Percentiles rank a stretch among this genome's conserved stretches.
Conservation (phyloP, 37 sponge, comb jelly and placozoan genomes). For the Halichondria panicea region DNA sequence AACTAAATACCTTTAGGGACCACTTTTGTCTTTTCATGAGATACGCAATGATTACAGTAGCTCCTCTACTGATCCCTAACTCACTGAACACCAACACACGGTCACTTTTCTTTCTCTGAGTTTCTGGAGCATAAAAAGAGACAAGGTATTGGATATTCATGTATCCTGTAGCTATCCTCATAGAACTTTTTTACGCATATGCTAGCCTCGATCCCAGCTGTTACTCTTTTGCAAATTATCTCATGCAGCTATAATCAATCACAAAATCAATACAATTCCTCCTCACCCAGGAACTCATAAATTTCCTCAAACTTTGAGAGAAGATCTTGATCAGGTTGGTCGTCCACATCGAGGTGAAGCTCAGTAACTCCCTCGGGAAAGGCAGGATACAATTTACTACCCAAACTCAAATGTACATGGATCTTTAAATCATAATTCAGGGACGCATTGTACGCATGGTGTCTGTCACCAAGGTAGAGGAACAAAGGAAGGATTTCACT, state of each 20-base stretch:
- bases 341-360: conserved; percentile 52
- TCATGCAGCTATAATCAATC: background rate
- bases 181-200: background rate
- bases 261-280: background rate
- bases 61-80: conserved; percentile 69
- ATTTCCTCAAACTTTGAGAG: conserved; percentile 53
- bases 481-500: conserved; percentile 86
- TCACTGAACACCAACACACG: conserved; percentile 67
- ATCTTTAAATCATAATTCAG: conserved; percentile 83
- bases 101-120: conserved; percentile 52
- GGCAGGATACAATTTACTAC: conserved; percentile 38
- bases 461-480: conserved; percentile 82
- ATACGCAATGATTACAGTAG: conserved; percentile 65
- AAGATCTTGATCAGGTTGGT: conserved; percentile 45
- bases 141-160: background rate
- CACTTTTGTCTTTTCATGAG: conserved; percentile 78
- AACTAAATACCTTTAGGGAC: conserved; percentile 72
- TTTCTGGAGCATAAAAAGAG: conserved; percentile 33
- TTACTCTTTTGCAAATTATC: no score
- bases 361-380: conserved; percentile 42
- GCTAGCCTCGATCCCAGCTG: no score
- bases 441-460: conserved; percentile 77
- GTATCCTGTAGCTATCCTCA: background rate
- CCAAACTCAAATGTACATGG: conserved; percentile 47
- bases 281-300: conserved; percentile 69